A percentile compares a stretch with the other conserved stretches of the same genome.
phyloP scores from a whole-genome alignment of 2,888 invertebrate species.

The Tupiocoris notatus region DNA sequence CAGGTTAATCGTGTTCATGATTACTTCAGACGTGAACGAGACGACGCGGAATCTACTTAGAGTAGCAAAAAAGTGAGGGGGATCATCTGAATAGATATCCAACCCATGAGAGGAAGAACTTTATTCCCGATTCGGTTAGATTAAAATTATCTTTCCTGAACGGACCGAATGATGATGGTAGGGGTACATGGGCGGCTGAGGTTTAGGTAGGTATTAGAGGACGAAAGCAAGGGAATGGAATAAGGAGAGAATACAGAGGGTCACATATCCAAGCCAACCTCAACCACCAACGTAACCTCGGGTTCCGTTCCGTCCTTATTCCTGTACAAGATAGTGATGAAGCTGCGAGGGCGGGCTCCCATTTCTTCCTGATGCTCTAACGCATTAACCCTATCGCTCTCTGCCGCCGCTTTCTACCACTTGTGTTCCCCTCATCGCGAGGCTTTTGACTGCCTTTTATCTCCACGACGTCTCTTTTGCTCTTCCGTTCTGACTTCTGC shows the following conservation, averaged over 20 bases:
- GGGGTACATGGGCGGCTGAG: not conserved
- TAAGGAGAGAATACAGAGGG: not conserved
- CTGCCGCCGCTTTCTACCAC: not conserved
- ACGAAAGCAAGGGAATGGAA: no score
- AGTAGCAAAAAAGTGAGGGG: no score
- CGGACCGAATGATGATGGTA: not conserved
- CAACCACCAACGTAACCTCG: no score
- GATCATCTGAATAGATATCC: no score
- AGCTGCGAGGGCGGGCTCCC: not conserved
- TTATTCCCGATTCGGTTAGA: not conserved
- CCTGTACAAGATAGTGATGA: slow-evolving; percentile 7
- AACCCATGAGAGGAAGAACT: not conserved
- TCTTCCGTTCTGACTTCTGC: not conserved
- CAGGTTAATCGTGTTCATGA: no score
- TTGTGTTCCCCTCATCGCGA: not conserved
- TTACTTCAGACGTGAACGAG: no score
- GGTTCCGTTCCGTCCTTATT: not conserved
- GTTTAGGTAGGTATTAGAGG: not conserved
- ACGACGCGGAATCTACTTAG: no score
- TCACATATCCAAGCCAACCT: not conserved
- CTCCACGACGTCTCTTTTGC: slow-evolving; percentile 1
- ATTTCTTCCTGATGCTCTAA: slow-evolving; percentile 9
- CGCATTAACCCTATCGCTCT: slow-evolving; percentile 9
- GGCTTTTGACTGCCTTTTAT: not conserved
- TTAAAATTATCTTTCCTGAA: slow-evolving; percentile 6